Percentiles rank a stretch among this genome's conserved stretches.
phyloP scores from a whole-genome alignment of 1,140 invertebrate species.

The Tigriopus japonicus region DNA sequence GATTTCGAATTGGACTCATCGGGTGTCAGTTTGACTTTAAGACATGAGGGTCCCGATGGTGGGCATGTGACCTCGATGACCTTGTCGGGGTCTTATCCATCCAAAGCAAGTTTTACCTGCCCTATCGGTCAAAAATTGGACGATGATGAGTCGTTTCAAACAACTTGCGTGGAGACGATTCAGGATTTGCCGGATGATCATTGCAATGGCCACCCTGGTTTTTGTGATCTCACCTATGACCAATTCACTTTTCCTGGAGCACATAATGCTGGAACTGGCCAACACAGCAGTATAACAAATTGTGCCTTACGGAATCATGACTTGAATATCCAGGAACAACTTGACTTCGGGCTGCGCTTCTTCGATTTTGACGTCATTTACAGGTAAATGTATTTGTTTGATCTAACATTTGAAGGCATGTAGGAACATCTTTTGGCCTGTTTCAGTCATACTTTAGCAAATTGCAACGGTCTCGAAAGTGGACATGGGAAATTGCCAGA shows the following conservation, averaged over 20 bases:
- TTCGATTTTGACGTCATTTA: constrained; percentile 13
- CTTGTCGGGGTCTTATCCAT: no score
- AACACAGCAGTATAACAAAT: background rate
- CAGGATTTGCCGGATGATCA: no score
- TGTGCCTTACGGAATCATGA: constrained; percentile 4
- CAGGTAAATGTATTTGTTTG: background rate
- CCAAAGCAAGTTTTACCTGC: no score
- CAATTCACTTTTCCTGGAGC: background rate
- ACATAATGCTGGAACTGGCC: background rate
- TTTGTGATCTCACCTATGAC: constrained; percentile 9
- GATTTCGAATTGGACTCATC: no score
- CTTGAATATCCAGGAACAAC: constrained; percentile 4
- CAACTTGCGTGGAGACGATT: no score
- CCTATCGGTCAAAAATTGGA: no score
- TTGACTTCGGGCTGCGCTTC: constrained; percentile 10
- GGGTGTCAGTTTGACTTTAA: no score
- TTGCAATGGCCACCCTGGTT: constrained; percentile 7
- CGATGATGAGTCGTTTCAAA: no score
- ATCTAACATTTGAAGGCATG: background rate
- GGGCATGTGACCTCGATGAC: no score
- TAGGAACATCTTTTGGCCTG: background rate
- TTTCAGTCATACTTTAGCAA: constrained; percentile 1
- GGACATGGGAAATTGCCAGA: constrained; percentile 8
- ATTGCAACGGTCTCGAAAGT: constrained; percentile 10
- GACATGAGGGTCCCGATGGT: no score